Conservation (phyloP, 2,113 vertebrate genomes). For the Drymodes brunneopygia region DNA sequence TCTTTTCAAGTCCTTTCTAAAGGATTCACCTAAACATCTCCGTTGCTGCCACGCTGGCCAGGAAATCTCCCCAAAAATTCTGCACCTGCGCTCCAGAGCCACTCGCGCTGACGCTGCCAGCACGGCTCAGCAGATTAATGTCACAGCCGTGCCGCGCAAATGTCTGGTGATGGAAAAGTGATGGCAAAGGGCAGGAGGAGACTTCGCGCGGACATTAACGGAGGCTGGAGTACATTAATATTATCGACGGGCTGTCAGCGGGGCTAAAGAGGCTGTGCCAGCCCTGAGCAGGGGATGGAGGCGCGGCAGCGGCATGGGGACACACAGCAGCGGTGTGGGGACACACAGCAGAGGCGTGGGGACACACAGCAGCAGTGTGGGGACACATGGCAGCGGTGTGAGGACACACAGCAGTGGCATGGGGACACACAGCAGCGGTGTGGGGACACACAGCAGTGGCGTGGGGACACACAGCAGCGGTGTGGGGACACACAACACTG, state of each 20-base stretch:
- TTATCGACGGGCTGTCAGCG: not conserved
- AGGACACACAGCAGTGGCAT: rapidly evolving
- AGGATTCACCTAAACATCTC: not conserved
- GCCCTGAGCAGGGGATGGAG: not conserved
- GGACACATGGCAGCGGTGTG: rapidly evolving
- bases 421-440: rapidly evolving
- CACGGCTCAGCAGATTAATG: not conserved
- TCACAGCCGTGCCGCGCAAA: rapidly evolving
- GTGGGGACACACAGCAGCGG: not conserved
- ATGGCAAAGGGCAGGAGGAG: not conserved
- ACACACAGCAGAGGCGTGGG: rapidly evolving
- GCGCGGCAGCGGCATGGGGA: rapidly evolving
- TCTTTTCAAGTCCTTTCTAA: not conserved
- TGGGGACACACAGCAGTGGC: rapidly evolving
- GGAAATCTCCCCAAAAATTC: not conserved
- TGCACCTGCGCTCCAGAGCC: not conserved
- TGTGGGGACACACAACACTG: rapidly evolving
- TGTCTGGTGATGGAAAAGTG: not conserved
- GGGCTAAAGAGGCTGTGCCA: not conserved
- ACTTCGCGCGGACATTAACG: not conserved
- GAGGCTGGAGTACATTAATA: not conserved
- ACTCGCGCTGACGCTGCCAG: rapidly evolving
- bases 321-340: rapidly evolving
- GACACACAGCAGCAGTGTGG: rapidly evolving
- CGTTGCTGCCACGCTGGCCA: rapidly evolving